phyloP scores from a whole-genome alignment of 2,113 vertebrate genomes.

The Myanophis thanlyinensis region DNA sequence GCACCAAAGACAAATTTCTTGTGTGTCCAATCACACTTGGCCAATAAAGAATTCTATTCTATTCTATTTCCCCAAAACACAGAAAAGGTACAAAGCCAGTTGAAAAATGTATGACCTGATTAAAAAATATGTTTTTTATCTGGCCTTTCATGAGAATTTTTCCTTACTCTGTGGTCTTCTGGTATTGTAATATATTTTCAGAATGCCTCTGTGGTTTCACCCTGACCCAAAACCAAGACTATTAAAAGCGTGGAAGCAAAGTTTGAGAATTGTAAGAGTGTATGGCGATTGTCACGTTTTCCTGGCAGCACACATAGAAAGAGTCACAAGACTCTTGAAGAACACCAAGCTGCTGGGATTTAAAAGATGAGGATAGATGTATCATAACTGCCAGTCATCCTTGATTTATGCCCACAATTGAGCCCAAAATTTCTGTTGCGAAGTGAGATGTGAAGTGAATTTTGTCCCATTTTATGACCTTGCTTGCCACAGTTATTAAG shows the following conservation, averaged over 20 bases:
- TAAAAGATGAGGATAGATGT: not conserved
- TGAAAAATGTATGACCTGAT: not conserved
- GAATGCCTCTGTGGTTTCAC: not conserved
- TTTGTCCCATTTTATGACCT: not conserved
- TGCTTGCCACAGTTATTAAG: not conserved
- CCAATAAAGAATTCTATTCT: too few relatives aligned
- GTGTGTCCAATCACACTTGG: too few relatives aligned
- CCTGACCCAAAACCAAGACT: not conserved
- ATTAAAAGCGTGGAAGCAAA: not conserved
- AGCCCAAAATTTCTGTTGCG: not conserved
- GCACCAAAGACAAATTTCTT: too few relatives aligned
- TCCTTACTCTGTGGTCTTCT: not conserved
- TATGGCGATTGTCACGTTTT: not conserved
- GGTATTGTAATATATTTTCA: not conserved
- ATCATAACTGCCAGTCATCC: too few relatives aligned
- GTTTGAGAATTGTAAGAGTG: too few relatives aligned
- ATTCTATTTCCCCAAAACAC: not conserved
- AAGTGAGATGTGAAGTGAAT: not conserved
- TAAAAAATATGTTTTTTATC: not conserved
- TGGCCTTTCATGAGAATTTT: not conserved
- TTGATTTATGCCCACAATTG: not conserved
- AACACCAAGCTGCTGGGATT: too few relatives aligned
- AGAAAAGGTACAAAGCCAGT: slow-evolving; percentile 11
- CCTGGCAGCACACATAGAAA: not conserved
- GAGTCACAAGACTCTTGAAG: not conserved